Evolutionary conservation across 2,113 vertebrate genomes (phyloP), one percentile per base, ranked within the genome.

Genomic region (Bombycilla garrulus): DNA sequence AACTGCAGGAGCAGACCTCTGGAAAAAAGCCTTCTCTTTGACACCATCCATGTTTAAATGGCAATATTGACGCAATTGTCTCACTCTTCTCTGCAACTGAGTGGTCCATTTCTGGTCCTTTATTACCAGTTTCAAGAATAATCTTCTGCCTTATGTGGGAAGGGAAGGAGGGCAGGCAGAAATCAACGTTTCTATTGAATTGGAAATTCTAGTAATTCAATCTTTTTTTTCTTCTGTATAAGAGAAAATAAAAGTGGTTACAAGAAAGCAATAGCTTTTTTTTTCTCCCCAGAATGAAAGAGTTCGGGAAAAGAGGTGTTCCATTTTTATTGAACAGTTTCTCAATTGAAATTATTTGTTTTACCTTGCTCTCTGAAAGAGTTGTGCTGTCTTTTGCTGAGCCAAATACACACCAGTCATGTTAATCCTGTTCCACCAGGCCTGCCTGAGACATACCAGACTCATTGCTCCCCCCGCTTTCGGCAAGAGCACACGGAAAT

Each of bases 91-190:
- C 54, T 66, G 29, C 80, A 92, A 95, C 19, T 35, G 78, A 95
- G 73, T 72, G 65, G 70, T 94, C 66, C 38, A 57, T 93, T 96
- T 91, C 66, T 76, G 42, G 42, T 89, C 45, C 78, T 90, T 92
- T 92, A 91, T 95, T 91, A 87, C 42, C 5, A 24, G 84, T 90
- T 96, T 93, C 76, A 92, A 92, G 83, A 94, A 88, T 82, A 95
- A 95, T 92, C 76, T 62, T 77, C 83, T 88, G 73, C 78, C 62
- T 96, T 58, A 64, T 67, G 72, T 72, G 64, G 53, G 38, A 88
- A 31, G 31, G 47, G 62, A 79, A 88, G 86, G 62, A 88, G 50
- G 82, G 58, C 45, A 94, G 50, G 51, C 54, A 95, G 91, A 92
- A 96, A 92, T 87, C 87, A 93, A 89, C 90, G 11, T 77, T 92